A percentile compares a stretch with the other conserved stretches of the same genome.
These are phyloP conservation scores for Aleiodes testaceus DNA, from an alignment of 2,888 invertebrate genomes.

Conservation along the genomic window DNA sequence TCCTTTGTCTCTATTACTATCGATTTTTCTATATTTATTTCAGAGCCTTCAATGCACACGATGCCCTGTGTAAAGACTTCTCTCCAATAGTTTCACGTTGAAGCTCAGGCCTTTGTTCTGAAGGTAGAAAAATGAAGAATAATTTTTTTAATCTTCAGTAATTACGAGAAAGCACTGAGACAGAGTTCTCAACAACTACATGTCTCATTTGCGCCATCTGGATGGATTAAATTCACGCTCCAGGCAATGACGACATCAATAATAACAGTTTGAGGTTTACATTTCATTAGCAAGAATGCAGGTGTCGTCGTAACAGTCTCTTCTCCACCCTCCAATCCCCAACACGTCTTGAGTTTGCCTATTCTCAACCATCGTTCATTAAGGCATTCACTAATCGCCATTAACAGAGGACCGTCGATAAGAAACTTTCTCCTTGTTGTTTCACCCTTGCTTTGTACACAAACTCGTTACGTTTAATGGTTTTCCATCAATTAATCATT, in stretches of 20 bases:
- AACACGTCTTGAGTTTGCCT: slow-evolving; percentile 52
- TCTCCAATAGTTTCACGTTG: too few species aligned
- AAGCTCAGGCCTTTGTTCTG: too few species aligned
- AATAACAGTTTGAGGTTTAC: slow-evolving; percentile 61
- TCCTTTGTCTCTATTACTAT: too few species aligned
- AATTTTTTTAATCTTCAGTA: slow-evolving; percentile 30
- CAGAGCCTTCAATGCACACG: too few species aligned
- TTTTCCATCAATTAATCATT: too few species aligned
- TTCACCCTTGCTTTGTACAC: too few species aligned
- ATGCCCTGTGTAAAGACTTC: too few species aligned
- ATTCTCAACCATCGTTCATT: slow-evolving; percentile 55
- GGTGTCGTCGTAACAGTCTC: slow-evolving; percentile 38
- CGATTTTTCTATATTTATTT: too few species aligned
- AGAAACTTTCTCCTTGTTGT: too few species aligned
- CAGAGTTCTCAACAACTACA: too few species aligned
- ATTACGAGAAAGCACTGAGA: background rate
- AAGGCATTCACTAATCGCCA: slow-evolving; percentile 49
- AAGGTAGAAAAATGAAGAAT: too few species aligned
- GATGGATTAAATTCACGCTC: slow-evolving; percentile 5
- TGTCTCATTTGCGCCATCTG: background rate
- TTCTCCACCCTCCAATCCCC: slow-evolving; percentile 43
- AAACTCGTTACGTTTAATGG: too few species aligned
- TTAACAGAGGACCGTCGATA: slow-evolving; percentile 29
- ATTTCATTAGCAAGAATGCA: slow-evolving; percentile 60
- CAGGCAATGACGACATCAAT: slow-evolving; percentile 50